A percentile compares a stretch with the other conserved stretches of the same genome.
Evolutionary conservation across 1,140 invertebrate species (phyloP).

Genomic region (Rhyacophila brunnea): DNA sequence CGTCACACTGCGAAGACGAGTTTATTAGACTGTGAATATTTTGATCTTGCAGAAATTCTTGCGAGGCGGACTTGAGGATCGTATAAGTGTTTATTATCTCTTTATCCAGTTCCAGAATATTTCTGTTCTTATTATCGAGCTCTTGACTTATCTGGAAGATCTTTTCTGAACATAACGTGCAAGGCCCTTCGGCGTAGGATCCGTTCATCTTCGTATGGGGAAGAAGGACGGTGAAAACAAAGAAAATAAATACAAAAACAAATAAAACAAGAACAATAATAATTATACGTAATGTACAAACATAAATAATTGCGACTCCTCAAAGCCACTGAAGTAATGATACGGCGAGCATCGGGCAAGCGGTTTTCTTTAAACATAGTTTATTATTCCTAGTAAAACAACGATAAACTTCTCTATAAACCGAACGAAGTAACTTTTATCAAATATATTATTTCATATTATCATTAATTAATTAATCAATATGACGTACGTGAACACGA

Average conservation of each 20-base stretch:
- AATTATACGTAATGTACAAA: slow-evolving; percentile 7
- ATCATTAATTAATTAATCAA: slow-evolving; percentile 1
- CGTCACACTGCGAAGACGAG: background rate
- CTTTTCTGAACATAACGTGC: slow-evolving; percentile 16
- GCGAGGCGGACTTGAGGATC: slow-evolving; percentile 13
- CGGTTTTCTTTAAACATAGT: background rate
- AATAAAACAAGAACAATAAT: slow-evolving; percentile 9
- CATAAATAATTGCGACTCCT: background rate
- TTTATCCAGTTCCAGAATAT: slow-evolving; percentile 24
- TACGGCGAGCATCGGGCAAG: slow-evolving; percentile 1
- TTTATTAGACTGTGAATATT: slow-evolving; percentile 3
- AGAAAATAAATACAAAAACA: slow-evolving; percentile 17
- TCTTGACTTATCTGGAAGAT: slow-evolving; percentile 28
- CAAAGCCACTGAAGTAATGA: background rate
- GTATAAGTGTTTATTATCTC: slow-evolving; percentile 22
- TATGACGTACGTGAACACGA: slow-evolving; percentile 28
- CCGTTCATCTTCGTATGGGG: slow-evolving; percentile 11
- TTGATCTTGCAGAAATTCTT: background rate
- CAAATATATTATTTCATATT: slow-evolving; percentile 17
- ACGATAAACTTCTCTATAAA: slow-evolving; percentile 1
- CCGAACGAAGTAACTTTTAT: slow-evolving; percentile 6
- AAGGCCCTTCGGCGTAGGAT: slow-evolving; percentile 6
- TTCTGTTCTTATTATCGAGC: slow-evolving; percentile 32
- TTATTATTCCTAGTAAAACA: background rate
- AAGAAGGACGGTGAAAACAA: slow-evolving; percentile 4